These are phyloP conservation scores for Callithrix jacchus DNA, from an alignment of 2,113 vertebrate genomes.

Conservation along the genomic window DNA sequence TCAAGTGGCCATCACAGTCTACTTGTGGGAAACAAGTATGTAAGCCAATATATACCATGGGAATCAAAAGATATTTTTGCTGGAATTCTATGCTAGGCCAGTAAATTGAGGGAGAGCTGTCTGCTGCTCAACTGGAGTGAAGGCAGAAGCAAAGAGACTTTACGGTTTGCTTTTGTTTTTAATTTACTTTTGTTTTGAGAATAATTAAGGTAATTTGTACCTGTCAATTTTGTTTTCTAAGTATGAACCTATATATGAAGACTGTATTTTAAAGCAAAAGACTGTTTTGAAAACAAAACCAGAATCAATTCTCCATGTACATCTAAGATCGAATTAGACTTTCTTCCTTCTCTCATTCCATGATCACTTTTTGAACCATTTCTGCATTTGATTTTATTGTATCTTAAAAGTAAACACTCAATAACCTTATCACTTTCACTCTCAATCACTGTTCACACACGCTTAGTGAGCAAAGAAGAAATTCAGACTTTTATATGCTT, in stretches of 20 bases:
- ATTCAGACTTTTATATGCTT: not conserved
- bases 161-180: not conserved
- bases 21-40: not conserved
- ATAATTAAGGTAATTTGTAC: slow-evolving; percentile 23
- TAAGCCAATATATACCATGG: not conserved
- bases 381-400: not conserved
- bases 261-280: not conserved
- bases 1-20: not conserved
- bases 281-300: slow-evolving; percentile 31
- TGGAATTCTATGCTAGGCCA: not conserved
- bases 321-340: not conserved
- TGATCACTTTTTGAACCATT: not conserved
- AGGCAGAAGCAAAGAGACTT: not conserved
- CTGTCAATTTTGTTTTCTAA: not conserved
- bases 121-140: not conserved
- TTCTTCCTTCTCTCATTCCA: not conserved
- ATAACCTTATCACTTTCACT: not conserved
- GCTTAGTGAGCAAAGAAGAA: slow-evolving; percentile 28
- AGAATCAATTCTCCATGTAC: not conserved
- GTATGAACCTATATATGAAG: not conserved
- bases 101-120: not conserved
- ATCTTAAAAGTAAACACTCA: not conserved
- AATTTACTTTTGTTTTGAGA: slow-evolving; percentile 39
- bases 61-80: not conserved
- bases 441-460: not conserved